Evolutionary conservation across 2,113 vertebrate genomes (phyloP).

Genomic region (Platichthys flesus): DNA sequence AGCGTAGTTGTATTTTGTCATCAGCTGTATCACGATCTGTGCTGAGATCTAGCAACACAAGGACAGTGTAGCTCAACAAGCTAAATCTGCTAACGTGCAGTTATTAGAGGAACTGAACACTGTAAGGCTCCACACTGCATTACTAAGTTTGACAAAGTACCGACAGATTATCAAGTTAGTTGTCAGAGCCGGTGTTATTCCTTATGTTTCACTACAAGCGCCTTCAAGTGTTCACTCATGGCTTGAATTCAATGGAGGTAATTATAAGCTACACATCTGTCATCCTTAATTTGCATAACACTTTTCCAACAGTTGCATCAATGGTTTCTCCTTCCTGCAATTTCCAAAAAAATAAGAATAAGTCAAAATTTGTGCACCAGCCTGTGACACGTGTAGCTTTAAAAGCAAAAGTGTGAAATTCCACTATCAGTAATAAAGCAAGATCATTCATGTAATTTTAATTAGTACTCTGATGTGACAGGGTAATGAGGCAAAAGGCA

Average conservation of each 20-base stretch:
- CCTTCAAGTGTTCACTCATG: constrained; percentile 12
- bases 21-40: too few species aligned
- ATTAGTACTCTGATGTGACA: too few species aligned
- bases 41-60: too few species aligned
- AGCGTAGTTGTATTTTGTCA: too few species aligned
- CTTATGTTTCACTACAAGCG: not conserved
- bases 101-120: not conserved
- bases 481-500: too few species aligned
- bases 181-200: not conserved
- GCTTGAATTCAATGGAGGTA: constrained; percentile 4
- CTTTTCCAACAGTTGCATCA: not conserved
- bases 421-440: not conserved
- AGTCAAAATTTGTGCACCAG: not conserved
- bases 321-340: not conserved
- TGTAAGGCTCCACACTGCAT: not conserved
- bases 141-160: not conserved
- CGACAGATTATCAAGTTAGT: not conserved
- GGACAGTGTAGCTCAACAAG: too few species aligned
- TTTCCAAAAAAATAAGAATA: too few species aligned
- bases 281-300: constrained; percentile 18
- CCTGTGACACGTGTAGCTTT: not conserved
- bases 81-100: too few species aligned
- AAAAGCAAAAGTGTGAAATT: not conserved
- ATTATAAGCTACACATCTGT: constrained; percentile 19
- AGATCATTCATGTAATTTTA: not conserved